Base-by-base conservation (phyloP, 1,140 invertebrate genomes). In the Cylas formicarius region DNA sequence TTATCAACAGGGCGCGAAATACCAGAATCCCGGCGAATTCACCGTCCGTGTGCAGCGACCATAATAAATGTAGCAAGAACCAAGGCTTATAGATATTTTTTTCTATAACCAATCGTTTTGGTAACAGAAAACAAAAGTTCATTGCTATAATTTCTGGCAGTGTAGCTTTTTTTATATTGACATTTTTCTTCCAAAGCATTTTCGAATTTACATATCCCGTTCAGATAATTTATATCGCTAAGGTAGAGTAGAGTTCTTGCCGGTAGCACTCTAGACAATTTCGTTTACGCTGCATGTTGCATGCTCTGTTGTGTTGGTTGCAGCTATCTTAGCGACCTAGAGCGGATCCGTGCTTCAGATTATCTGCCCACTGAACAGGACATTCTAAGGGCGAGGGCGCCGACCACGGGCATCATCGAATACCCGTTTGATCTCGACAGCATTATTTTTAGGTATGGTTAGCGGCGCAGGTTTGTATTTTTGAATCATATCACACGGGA, bases 381-480 rank as follows among this genome's bases (percentile, higher is more conserved):
- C 72, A 97, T 97, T 72, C 78, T 97, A 44, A 77, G 93, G 62
- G 92, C 92, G 69, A 80, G 94, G 76, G 90, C 91, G 63, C 92
- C 93, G 24, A 97, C 94, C 45, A 97, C 93, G 49, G 85, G 90
- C 55, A 96, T 96, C 70, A 87, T 97, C 72, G 94, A 97, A 73
- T 97, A 97, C 76, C 92, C 92, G 52, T 97, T 97, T 75, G 92
- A 97, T 82, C 77, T 97, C 75, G 93, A 97, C 74, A 90, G 88
- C 69, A 95, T 96, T 72, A 90, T 94, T 73, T 97, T 96, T 83
- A 84, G 83, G 84, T 87, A 84, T 62, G 47, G 20, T n/a, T n/a
- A n/a, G n/a, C n/a, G n/a, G n/a, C n/a, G n/a, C n/a, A n/a, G n/a
- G n/a, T n/a, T n/a, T n/a, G n/a, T n/a, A n/a, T n/a, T n/a, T n/a